phyloP scores from a whole-genome alignment of 2,113 vertebrate species.

The Oreochromis spilurus region DNA sequence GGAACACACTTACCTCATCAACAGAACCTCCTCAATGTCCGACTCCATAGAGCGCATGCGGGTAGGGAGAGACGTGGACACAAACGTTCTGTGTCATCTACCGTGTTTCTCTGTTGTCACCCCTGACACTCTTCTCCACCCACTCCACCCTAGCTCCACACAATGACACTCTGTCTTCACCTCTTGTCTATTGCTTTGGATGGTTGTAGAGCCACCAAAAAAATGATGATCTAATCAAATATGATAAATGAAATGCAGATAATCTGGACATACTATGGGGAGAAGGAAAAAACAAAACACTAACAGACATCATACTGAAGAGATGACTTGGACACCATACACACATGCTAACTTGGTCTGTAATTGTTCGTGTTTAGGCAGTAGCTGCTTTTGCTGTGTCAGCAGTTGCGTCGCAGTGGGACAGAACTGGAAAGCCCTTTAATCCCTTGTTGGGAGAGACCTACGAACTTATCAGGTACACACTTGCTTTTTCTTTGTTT shows the following conservation, averaged over 20 bases:
- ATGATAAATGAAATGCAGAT: not conserved
- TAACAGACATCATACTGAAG: not conserved
- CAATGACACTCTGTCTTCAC: not conserved
- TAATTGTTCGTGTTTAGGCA: conserved; percentile 24
- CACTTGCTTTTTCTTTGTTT: not conserved
- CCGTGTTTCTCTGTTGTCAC: not conserved
- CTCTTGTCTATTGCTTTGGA: not conserved
- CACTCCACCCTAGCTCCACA: not conserved
- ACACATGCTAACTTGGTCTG: not conserved
- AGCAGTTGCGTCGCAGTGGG: conserved; percentile 66
- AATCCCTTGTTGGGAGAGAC: conserved; percentile 66
- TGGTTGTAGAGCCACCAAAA: not conserved
- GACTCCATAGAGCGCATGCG: conserved; percentile 91
- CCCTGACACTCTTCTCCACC: not conserved
- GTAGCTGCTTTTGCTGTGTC: conserved; percentile 68
- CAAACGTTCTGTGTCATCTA: not conserved
- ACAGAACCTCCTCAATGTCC: conserved; percentile 79
- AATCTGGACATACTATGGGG: not conserved
- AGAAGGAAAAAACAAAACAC: not conserved
- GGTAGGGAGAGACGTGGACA: conserved; percentile 56
- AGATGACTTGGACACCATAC: not conserved
- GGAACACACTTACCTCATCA: conserved; percentile 95
- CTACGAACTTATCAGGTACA: conserved; percentile 53
- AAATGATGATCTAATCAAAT: not conserved
- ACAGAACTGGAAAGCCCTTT: conserved; percentile 69